These are phyloP conservation scores for Asteroscopus sphinx DNA, from an alignment of 2,888 invertebrate genomes.

Conservation along the genomic window DNA sequence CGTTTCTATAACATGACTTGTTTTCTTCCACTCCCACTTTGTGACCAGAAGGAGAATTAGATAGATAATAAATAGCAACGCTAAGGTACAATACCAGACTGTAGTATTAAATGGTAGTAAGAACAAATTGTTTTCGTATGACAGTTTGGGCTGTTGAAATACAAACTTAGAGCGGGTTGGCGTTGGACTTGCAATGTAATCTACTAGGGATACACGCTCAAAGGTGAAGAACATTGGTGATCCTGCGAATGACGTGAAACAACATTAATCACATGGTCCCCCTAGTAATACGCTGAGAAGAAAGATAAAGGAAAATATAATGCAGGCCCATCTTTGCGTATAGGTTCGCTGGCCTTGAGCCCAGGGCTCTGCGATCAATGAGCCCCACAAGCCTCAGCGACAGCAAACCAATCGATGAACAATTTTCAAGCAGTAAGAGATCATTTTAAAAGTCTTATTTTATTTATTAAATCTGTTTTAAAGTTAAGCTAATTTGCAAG, in stretches of 20 bases:
- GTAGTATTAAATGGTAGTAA: constrained; percentile 91
- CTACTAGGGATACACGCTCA: constrained; percentile 90
- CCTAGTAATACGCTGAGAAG: too few relatives aligned
- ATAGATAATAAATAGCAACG: constrained; percentile 83
- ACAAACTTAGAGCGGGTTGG: constrained; percentile 92
- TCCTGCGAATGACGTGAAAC: constrained; percentile 73
- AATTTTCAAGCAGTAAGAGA: too few relatives aligned
- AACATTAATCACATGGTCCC: too few relatives aligned
- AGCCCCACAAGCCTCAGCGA: too few relatives aligned
- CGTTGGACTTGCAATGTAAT: constrained; percentile 92
- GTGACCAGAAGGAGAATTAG: constrained; percentile 76
- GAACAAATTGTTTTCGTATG: constrained; percentile 93
- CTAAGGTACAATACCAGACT: constrained; percentile 91
- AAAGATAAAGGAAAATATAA: too few relatives aligned
- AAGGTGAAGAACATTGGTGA: constrained; percentile 91
- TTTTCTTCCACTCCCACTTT: constrained; percentile 81
- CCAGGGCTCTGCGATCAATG: too few relatives aligned
- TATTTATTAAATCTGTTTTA: too few relatives aligned
- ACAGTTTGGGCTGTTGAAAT: constrained; percentile 93
- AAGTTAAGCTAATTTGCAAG: too few relatives aligned
- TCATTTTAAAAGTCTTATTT: too few relatives aligned
- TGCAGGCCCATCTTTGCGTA: too few relatives aligned
- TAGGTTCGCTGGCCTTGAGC: too few relatives aligned
- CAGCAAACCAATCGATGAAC: too few relatives aligned
- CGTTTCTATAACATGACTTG: constrained; percentile 32